Percentiles rank a stretch among this genome's conserved stretches.
Evolutionary conservation across 2,113 vertebrate species (phyloP).

Genomic region (Bagarius yarrelli): DNA sequence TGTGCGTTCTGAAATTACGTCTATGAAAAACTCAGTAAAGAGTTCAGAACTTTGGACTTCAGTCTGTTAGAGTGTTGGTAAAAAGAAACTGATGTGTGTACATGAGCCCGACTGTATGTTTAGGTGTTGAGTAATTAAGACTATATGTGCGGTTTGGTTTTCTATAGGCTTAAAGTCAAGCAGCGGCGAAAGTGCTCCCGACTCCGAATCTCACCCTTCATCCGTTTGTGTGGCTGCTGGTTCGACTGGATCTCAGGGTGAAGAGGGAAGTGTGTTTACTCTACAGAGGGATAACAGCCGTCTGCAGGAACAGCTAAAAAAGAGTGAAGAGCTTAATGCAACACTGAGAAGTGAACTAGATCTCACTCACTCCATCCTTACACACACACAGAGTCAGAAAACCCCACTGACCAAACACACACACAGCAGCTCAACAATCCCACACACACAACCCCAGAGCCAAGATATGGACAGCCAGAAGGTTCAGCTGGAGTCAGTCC

Average conservation of each 20-base stretch:
- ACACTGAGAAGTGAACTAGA: conserved; percentile 71
- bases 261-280: conserved; percentile 12
- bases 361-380: conserved; percentile 70
- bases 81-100: no score
- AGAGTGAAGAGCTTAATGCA: conserved; percentile 70
- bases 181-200: conserved; percentile 32
- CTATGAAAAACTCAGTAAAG: background rate
- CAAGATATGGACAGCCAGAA: background rate
- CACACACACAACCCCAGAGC: background rate
- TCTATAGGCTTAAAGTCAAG: conserved; percentile 51
- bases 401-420: background rate
- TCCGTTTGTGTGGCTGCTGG: conserved; percentile 49
- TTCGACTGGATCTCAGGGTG: conserved; percentile 22
- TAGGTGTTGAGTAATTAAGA: background rate
- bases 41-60: background rate
- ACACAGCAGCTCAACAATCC: background rate
- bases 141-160: background rate
- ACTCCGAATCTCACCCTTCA: background rate
- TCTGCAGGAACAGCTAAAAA: conserved; percentile 69
- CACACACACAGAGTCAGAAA: conserved; percentile 46
- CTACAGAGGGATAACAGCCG: conserved; percentile 68
- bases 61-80: background rate
- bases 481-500: conserved; percentile 3
- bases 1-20: background rate
- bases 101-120: background rate